phyloP scores from a whole-genome alignment of 2,888 invertebrate species.

The Melieria picta region DNA sequence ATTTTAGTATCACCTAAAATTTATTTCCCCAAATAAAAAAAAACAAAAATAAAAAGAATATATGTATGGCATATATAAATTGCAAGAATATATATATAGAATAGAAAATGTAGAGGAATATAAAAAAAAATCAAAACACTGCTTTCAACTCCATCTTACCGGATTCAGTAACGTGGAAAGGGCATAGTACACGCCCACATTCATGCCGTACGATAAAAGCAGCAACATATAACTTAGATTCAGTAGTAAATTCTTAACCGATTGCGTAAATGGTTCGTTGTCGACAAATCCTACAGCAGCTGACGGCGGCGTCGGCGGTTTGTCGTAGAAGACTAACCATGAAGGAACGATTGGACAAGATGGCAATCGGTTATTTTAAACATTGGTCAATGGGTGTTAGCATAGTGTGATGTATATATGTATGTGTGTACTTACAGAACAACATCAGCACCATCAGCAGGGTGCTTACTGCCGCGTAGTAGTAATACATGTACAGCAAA shows the following conservation, averaged over 20 bases:
- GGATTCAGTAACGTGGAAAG: constrained; percentile 94
- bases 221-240: constrained; percentile 86
- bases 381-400: no score
- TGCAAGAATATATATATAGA: no score
- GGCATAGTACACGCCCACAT: constrained; percentile 96
- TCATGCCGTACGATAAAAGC: constrained; percentile 89
- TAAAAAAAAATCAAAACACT: no score
- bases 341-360: no score
- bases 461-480: constrained; percentile 84
- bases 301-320: constrained; percentile 83
- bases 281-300: constrained; percentile 48
- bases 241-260: constrained; percentile 78
- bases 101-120: no score
- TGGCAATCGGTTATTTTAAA: no score
- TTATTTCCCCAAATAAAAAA: no score
- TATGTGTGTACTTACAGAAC: constrained; percentile 75
- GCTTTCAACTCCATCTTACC: constrained; percentile 48
- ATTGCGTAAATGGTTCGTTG: constrained; percentile 72
- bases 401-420: no score
- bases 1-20: constrained; percentile 57
- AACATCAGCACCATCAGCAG: constrained; percentile 83
- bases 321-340: constrained; percentile 84
- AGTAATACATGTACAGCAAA: constrained; percentile 85
- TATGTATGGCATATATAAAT: no score
- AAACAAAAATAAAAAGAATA: no score